These are phyloP conservation scores for Hemicrepidius hirtus DNA, from an alignment of 2,888 invertebrate species.

Conservation along the genomic window DNA sequence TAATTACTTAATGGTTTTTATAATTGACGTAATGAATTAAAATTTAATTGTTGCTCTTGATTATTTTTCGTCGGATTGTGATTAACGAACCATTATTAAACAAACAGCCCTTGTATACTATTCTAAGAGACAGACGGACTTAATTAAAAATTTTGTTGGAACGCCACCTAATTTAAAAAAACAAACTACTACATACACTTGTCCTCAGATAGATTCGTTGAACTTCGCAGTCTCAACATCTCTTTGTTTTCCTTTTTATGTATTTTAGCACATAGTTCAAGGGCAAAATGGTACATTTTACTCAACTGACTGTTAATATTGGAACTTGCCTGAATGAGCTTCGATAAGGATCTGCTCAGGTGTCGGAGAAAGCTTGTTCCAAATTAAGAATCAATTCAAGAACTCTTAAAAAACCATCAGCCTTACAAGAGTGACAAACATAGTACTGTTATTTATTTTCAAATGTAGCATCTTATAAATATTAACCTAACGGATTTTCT, in stretches of 20 bases:
- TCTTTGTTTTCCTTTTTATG: constrained; percentile 34
- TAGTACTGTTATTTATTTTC: background rate
- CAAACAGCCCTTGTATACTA: background rate
- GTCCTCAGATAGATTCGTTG: constrained; percentile 28
- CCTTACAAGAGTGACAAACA: background rate
- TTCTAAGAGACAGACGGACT: background rate
- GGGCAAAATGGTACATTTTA: constrained; percentile 21
- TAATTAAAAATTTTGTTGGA: constrained; percentile 21
- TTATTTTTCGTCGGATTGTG: no score
- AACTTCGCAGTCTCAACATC: constrained; percentile 22
- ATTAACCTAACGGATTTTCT: constrained; percentile 16
- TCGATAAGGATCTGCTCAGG: background rate
- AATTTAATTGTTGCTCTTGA: background rate
- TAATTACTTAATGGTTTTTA: background rate
- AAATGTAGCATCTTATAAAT: background rate
- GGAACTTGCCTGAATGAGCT: background rate
- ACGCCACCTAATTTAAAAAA: constrained; percentile 37
- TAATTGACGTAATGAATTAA: background rate
- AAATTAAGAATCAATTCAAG: background rate
- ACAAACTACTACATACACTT: constrained; percentile 19
- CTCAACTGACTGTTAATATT: background rate
- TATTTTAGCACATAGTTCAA: constrained; percentile 38
- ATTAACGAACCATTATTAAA: background rate
- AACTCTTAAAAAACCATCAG: background rate
- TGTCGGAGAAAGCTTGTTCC: background rate